These are phyloP conservation scores for Chelonus formosanus DNA, from an alignment of 2,888 invertebrate genomes.

Conservation along the genomic window DNA sequence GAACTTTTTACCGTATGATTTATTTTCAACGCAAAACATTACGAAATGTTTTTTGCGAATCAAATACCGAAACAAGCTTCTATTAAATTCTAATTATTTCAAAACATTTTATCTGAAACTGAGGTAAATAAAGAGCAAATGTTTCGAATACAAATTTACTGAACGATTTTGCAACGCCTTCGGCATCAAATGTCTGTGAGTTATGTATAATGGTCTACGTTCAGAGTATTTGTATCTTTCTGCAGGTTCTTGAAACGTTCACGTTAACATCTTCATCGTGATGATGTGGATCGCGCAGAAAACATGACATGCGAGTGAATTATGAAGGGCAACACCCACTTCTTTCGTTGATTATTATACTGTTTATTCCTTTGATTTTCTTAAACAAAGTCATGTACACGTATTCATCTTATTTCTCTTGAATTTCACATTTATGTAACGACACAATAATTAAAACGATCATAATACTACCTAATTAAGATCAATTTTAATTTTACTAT, in stretches of 20 bases:
- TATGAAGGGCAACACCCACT: constrained; percentile 57
- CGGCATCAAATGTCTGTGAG: constrained; percentile 32
- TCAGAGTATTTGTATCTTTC: constrained; percentile 51
- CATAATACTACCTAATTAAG: too few species aligned
- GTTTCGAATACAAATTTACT: constrained; percentile 32
- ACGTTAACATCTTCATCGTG: constrained; percentile 53
- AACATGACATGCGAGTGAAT: constrained; percentile 49
- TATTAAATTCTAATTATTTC: too few species aligned
- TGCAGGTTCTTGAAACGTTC: constrained; percentile 49
- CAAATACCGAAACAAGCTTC: too few species aligned
- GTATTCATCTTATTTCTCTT: neutral
- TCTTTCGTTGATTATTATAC: constrained; percentile 47
- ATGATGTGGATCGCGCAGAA: constrained; percentile 42
- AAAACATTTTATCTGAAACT: neutral
- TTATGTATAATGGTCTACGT: too few species aligned
- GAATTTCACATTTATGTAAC: neutral
- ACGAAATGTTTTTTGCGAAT: too few species aligned
- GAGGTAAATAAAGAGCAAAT: neutral
- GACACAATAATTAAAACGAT: too few species aligned
- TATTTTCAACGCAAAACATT: too few species aligned
- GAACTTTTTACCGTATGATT: too few species aligned
- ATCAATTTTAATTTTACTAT: too few species aligned
- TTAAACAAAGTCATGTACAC: neutral
- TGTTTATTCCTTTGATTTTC: constrained; percentile 10
- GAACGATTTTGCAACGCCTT: constrained; percentile 47